A percentile compares a stretch with the other conserved stretches of the same genome.
phyloP scores from a whole-genome alignment of 2,797 vertebrate genomes.

The Acipenser oxyrinchus region DNA sequence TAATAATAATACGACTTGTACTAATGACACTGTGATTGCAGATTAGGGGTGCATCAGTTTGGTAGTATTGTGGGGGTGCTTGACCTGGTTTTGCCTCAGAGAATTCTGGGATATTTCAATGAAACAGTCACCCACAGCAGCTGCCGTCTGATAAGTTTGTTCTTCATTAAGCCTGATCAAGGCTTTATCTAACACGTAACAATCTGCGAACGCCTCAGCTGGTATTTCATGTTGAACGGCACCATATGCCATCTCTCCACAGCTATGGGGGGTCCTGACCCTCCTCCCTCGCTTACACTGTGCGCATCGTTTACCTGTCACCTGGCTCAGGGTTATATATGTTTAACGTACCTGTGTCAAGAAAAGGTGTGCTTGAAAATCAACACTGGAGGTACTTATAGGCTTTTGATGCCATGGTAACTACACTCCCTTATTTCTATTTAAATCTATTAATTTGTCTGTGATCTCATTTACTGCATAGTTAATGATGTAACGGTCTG shows the following conservation, averaged over 20 bases:
- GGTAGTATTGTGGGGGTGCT: background rate
- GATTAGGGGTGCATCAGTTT: too few species aligned
- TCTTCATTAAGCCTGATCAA: constrained; percentile 42
- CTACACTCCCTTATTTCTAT: too few species aligned
- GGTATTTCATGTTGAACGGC: constrained; percentile 16
- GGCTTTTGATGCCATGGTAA: background rate
- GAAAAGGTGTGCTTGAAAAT: background rate
- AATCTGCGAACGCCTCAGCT: constrained; percentile 19
- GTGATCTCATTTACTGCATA: too few species aligned
- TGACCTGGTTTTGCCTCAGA: background rate
- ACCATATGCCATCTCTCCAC: constrained; percentile 13
- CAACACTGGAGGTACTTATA: constrained; percentile 16
- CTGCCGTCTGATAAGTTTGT: constrained; percentile 63
- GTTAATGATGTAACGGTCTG: too few species aligned
- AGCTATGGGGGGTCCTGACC: background rate
- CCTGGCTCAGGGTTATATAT: background rate
- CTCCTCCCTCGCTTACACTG: too few species aligned
- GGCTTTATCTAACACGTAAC: constrained; percentile 28
- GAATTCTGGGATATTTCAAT: constrained; percentile 4
- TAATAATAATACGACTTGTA: too few species aligned
- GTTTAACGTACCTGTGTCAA: background rate
- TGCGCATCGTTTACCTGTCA: background rate
- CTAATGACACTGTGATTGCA: too few species aligned
- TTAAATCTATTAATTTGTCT: too few species aligned
- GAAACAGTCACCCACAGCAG: constrained; percentile 42